Conservation (phyloP, 2,113 vertebrate species). For the Mobula hypostoma region DNA sequence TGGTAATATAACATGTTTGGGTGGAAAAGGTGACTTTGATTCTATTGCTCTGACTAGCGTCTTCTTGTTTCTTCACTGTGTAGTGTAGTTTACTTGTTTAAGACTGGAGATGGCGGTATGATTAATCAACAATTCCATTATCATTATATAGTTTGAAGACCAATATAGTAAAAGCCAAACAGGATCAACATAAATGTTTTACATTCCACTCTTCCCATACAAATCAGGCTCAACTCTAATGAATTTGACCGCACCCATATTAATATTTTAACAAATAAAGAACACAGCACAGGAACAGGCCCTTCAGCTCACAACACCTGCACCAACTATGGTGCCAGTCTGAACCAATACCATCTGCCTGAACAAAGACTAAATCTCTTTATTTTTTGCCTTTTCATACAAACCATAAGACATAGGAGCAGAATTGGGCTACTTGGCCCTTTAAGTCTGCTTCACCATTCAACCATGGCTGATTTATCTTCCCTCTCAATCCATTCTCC, state of each 20-base stretch:
- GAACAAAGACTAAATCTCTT: too few species aligned
- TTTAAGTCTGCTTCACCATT: too few species aligned
- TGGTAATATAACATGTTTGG: neutral
- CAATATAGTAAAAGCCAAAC: neutral
- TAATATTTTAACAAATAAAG: neutral
- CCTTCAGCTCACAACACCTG: too few species aligned
- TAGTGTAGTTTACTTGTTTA: neutral
- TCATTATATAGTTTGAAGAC: neutral
- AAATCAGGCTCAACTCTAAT: neutral
- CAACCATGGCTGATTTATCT: too few species aligned
- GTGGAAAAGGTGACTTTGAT: neutral
- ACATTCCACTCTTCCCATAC: neutral
- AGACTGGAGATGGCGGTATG: neutral
- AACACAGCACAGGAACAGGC: too few species aligned
- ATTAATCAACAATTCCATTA: conserved; percentile 14
- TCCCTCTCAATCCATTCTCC: too few species aligned
- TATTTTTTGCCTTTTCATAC: too few species aligned
- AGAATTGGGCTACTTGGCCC: too few species aligned
- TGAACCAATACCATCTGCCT: too few species aligned
- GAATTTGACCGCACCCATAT: neutral
- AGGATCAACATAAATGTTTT: too few species aligned
- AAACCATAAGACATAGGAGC: too few species aligned
- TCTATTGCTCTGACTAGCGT: neutral
- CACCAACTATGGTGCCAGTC: too few species aligned
- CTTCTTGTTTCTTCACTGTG: neutral